Conservation (phyloP, 2,113 vertebrate species). For the Gambusia holbrooki region DNA sequence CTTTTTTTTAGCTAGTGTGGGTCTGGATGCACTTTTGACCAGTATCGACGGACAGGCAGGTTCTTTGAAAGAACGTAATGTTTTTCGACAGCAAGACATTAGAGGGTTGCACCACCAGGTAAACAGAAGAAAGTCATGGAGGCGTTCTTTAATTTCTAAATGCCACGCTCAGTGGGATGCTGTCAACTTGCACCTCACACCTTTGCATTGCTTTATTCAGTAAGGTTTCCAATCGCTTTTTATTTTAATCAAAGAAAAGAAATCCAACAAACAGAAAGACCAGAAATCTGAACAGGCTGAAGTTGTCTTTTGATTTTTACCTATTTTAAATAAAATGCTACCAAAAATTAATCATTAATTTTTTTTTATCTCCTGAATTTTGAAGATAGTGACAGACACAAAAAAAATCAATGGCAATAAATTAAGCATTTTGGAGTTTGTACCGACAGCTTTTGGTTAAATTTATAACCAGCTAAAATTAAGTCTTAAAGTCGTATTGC, state of each 20-base stretch:
- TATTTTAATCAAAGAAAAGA: slow-evolving; percentile 10
- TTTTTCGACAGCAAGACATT: slow-evolving; percentile 12
- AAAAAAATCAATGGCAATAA: too few relatives aligned
- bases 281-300: slow-evolving; percentile 2
- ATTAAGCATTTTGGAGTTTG: too few relatives aligned
- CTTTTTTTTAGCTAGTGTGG: slow-evolving; percentile 3
- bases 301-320: too few relatives aligned
- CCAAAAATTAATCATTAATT: too few relatives aligned
- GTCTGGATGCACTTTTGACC: neutral
- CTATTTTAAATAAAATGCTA: too few relatives aligned
- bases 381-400: too few relatives aligned
- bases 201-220: neutral
- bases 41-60: slow-evolving; percentile 1
- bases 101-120: slow-evolving; percentile 1
- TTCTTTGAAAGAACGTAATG: slow-evolving; percentile 16
- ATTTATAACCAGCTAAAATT: too few relatives aligned
- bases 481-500: too few relatives aligned
- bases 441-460: too few relatives aligned
- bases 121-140: slow-evolving; percentile 10
- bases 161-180: slow-evolving; percentile 1
- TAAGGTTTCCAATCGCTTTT: slow-evolving; percentile 6
- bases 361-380: too few relatives aligned
- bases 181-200: neutral
- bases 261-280: neutral
- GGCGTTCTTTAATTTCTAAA: slow-evolving; percentile 3